Base-by-base conservation (phyloP, 2,113 vertebrate genomes). In the Corythornis vintsioides region DNA sequence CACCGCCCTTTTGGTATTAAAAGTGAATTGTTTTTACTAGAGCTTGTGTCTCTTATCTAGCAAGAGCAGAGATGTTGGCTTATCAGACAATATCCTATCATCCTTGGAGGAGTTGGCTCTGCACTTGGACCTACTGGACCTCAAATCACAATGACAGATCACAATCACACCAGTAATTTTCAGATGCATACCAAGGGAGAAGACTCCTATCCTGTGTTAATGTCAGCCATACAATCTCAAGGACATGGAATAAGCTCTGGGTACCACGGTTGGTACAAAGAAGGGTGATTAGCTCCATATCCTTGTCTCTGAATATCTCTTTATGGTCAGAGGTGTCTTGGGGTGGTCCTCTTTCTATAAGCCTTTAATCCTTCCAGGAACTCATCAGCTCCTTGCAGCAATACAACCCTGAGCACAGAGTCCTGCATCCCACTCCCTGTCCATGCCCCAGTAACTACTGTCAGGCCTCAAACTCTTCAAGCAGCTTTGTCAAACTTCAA, bases 401-500 rank as follows among this genome's bases (percentile, higher is more conserved):
- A 38, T 3, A 15, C 2, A 65, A 22, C 10, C 56, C 45, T 1
- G 1, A 73, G 33, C 21, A 55, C 33, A 76, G 50, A 13, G n/a
- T 69, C 38, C 7, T 21, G 71, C 71, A 43, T 55, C 15, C 35
- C 12, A 38, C 22, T 66, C 22, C 13, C 31, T 38, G 14, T 45
- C 31, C 13, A 7, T 80, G 67, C 47, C 69, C 33, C 60, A 73
- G 64, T 5, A 57, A 65, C 16, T 33, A 13, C 64, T 80, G 56
- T 91, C 67, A 92, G 52, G 4, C 20, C 56, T 82, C 87, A 83
- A 66, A 79, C 29, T 92, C 74, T 87, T 92, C 78, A 91, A 74
- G 67, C 29, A 65, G 43, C 40, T 74, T 86, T 3, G 5, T 93
- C 92, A 95, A 89, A 89, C 84, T 93, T 91, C 86, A 96, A 92